Evolutionary conservation across 2,113 vertebrate species (phyloP), one percentile per base, ranked within the genome.

Genomic region (Chionis minor): DNA sequence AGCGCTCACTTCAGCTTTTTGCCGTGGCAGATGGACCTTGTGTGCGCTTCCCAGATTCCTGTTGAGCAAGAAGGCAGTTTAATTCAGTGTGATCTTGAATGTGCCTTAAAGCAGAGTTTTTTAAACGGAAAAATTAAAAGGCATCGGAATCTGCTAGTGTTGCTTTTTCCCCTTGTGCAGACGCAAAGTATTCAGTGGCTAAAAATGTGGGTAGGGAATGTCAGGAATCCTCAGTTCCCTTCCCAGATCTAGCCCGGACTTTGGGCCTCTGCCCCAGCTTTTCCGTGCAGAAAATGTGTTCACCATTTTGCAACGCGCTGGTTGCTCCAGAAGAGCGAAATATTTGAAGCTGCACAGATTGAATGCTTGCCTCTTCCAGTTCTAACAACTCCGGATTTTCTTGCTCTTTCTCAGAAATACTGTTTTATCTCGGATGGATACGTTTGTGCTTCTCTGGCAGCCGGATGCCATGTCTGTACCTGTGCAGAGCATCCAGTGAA

Each of bases 121-220:
- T 9, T 6, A 22, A 61, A 66, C 56, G 30, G 77, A 24, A 52
- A 87, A 65, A 49, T 16, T 3, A 33, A 85, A 49, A 72, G 92
- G 79, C 47, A 15, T 42, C 4, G 55, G 93, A 94, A 94, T 96
- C 88, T 74, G 86, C 90, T 55, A 16, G 38, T 38, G 67, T 30
- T 69, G 92, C 90, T 72, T 90, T 95, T 97, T 77, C 71, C 71
- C 74, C 74, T 87, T 35, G 73, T 67, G 77, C 42, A 26, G 70
- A 28, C 86, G 52, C 55, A 10, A 67, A 94, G 69, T 23, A 45
- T 70, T 88, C 75, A 45, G 82, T 49, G 81, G 92, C 71, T 96
- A 33, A 85, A 95, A 80, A 79, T 90, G 95, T 95, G 94, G 90
- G 94, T 58, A 96, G 74, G 92, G 92, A 95, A 95, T 95, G 94